Conservation (phyloP, 2,113 vertebrate species). For the Leuciscus idus region DNA sequence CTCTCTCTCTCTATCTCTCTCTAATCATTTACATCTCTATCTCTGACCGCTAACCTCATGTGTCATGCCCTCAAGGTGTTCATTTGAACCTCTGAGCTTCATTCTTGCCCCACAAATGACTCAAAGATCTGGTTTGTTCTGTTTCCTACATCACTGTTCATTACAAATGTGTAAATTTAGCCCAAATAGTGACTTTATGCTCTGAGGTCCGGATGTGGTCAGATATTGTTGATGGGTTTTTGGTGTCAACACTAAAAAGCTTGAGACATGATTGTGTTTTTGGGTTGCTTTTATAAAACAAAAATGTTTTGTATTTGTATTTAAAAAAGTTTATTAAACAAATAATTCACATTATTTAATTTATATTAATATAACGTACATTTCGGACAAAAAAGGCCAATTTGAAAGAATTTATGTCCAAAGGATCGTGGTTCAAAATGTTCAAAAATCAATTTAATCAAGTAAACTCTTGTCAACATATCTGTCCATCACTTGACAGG, state of each 20-base stretch:
- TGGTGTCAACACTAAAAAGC: not conserved
- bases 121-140: not conserved
- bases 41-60: not conserved
- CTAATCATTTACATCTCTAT: not conserved
- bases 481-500: not conserved
- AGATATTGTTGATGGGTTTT: not conserved
- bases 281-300: not conserved
- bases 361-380: not conserved
- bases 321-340: not conserved
- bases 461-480: not conserved
- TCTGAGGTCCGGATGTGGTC: not conserved
- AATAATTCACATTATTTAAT: not conserved
- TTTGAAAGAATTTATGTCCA: not conserved
- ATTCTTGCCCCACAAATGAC: not conserved
- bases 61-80: not conserved
- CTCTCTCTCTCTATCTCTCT: not conserved
- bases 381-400: not conserved
- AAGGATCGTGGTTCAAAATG: not conserved
- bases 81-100: not conserved
- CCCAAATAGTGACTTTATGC: not conserved
- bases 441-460: not conserved
- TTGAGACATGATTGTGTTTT: not conserved
- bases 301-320: not conserved
- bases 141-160: slow-evolving; percentile 23
- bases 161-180: slow-evolving; percentile 45